Evolutionary conservation across 2,113 vertebrate genomes (phyloP).

Genomic region (Urocynchramus pylzowi): DNA sequence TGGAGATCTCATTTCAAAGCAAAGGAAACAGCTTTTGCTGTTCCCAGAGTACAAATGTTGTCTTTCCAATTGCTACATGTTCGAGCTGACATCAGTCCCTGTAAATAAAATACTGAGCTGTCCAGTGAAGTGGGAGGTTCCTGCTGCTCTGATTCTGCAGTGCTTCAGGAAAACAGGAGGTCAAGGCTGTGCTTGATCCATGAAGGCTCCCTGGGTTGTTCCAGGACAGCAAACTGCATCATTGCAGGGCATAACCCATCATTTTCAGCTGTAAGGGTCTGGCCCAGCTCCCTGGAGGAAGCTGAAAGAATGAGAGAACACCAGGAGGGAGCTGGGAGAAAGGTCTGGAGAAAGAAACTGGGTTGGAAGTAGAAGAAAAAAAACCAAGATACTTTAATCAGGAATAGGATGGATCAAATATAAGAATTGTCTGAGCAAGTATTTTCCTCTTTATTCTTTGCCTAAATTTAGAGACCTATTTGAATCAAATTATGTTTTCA

Average conservation of each 20-base stretch:
- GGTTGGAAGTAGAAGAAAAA: background rate
- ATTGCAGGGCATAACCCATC: background rate
- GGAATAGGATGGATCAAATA: background rate
- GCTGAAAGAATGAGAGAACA: background rate
- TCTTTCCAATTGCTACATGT: constrained; percentile 32
- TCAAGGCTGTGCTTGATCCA: background rate
- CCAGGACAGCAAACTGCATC: background rate
- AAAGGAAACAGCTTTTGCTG: background rate
- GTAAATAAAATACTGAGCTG: background rate
- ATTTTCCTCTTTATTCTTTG: background rate
- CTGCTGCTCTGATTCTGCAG: background rate
- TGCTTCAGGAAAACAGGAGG: background rate
- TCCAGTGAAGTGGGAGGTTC: background rate
- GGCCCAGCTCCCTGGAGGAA: background rate
- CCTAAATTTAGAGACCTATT: background rate
- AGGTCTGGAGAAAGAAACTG: background rate
- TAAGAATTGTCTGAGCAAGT: background rate
- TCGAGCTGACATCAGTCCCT: background rate
- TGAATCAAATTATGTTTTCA: background rate
- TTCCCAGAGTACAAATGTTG: background rate
- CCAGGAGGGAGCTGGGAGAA: background rate
- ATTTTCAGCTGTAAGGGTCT: background rate
- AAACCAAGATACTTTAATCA: fast-evolving
- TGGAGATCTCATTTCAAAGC: constrained; percentile 15
- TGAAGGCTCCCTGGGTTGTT: background rate